Percentiles rank a stretch among this genome's conserved stretches.
Conservation (phyloP, 2,113 vertebrate species). For the Reinhardtius hippoglossoides region DNA sequence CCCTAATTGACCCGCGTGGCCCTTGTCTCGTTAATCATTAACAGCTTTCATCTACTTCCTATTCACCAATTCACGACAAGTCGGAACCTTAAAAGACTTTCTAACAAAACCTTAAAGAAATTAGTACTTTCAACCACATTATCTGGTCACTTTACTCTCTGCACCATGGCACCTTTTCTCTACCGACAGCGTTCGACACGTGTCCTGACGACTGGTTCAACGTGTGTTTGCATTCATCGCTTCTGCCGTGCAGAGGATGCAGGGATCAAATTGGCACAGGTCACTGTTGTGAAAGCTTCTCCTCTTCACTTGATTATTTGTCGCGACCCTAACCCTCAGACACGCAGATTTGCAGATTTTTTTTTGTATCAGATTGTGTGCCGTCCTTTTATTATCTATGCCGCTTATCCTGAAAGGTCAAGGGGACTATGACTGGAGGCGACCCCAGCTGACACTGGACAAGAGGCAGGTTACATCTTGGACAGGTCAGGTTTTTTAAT, state of each 20-base stretch:
- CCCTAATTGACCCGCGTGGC: slow-evolving; percentile 42
- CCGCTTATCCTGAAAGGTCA: no score
- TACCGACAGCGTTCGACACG: slow-evolving; percentile 15
- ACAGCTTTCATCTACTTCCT: slow-evolving; percentile 48
- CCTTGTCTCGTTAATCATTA: slow-evolving; percentile 60
- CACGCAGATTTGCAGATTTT: no score
- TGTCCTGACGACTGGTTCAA: slow-evolving; percentile 21
- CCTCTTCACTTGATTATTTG: no score
- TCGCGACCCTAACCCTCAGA: no score
- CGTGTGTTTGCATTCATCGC: slow-evolving; percentile 16
- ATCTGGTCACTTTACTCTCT: slow-evolving; percentile 48
- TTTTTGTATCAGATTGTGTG: no score
- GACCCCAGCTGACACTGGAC: no score
- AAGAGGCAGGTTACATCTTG: no score
- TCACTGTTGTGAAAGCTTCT: not conserved
- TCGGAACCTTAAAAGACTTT: slow-evolving; percentile 39
- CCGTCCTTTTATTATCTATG: no score
- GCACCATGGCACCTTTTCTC: slow-evolving; percentile 34
- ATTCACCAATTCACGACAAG: slow-evolving; percentile 49
- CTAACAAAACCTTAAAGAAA: slow-evolving; percentile 29
- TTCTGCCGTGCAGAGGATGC: not conserved
- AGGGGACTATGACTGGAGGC: no score
- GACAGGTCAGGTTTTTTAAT: no score
- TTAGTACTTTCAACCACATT: slow-evolving; percentile 39
- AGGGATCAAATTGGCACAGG: slow-evolving; percentile 13